Conservation (phyloP, 2,113 vertebrate species). For the Telmatochromis sp. region DNA sequence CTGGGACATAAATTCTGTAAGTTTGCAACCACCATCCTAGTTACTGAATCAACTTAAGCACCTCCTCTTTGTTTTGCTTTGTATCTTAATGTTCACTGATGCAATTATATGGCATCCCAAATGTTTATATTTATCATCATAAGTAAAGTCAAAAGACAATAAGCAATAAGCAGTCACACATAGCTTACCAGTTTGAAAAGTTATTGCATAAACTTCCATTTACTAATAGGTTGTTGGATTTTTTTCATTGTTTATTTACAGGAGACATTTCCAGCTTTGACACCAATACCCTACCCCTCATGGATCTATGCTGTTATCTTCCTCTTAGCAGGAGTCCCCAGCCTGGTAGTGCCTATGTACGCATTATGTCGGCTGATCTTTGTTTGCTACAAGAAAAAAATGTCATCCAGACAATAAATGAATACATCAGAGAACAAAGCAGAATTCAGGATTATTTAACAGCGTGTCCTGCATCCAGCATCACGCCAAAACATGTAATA, state of each 20-base stretch:
- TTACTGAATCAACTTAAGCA: neutral
- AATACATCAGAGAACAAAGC: neutral
- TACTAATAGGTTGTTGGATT: neutral
- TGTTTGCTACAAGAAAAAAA: slow-evolving; percentile 24
- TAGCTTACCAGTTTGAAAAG: neutral
- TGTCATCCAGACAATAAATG: neutral
- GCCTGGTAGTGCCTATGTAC: slow-evolving; percentile 72
- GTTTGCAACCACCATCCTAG: slow-evolving; percentile 2
- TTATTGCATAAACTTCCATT: neutral
- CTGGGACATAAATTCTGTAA: slow-evolving; percentile 84
- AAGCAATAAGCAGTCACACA: neutral
- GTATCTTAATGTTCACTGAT: neutral
- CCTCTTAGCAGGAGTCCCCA: slow-evolving; percentile 79
- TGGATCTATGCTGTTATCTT: slow-evolving; percentile 82
- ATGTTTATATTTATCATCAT: neutral
- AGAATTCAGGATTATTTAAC: neutral
- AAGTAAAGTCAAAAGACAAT: neutral
- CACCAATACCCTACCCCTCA: slow-evolving; percentile 61
- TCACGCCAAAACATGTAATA: neutral
- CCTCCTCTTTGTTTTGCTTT: neutral
- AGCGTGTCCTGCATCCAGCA: neutral
- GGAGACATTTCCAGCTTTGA: slow-evolving; percentile 76
- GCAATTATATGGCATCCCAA: neutral
- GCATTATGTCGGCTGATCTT: slow-evolving; percentile 69
- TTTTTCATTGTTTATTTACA: slow-evolving; percentile 38